Evolutionary conservation across 2,113 vertebrate genomes (phyloP).

Genomic region (Laterallus jamaicensis): DNA sequence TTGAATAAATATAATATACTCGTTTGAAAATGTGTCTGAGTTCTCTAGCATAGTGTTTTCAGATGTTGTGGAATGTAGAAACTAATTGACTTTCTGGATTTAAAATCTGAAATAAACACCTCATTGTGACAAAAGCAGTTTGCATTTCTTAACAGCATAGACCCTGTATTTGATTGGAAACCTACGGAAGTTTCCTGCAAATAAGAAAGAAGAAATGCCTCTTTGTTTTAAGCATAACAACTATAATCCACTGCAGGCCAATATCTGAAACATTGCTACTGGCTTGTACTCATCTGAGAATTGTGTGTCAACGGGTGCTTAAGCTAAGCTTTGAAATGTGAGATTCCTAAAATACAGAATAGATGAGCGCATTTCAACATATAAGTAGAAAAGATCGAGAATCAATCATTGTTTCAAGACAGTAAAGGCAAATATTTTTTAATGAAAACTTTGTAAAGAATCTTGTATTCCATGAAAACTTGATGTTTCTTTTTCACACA

Average conservation of each 20-base stretch:
- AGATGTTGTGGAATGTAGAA: background rate
- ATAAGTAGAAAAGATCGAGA: background rate
- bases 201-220: background rate
- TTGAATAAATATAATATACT: background rate
- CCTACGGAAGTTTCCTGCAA: background rate
- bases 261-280: background rate
- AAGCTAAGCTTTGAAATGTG: background rate
- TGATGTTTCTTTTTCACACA: background rate
- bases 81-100: background rate
- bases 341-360: background rate
- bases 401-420: background rate
- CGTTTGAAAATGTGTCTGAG: background rate
- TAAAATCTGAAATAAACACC: background rate
- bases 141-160: background rate
- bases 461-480: background rate
- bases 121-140: background rate
- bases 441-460: background rate
- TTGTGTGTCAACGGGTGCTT: background rate
- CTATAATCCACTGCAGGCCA: background rate
- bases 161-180: background rate
- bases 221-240: background rate
- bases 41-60: background rate
- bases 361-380: background rate
- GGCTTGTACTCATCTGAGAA: background rate
- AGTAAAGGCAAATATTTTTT: background rate